Conservation (phyloP, 2,888 invertebrate genomes). For the Celastrina argiolus region DNA sequence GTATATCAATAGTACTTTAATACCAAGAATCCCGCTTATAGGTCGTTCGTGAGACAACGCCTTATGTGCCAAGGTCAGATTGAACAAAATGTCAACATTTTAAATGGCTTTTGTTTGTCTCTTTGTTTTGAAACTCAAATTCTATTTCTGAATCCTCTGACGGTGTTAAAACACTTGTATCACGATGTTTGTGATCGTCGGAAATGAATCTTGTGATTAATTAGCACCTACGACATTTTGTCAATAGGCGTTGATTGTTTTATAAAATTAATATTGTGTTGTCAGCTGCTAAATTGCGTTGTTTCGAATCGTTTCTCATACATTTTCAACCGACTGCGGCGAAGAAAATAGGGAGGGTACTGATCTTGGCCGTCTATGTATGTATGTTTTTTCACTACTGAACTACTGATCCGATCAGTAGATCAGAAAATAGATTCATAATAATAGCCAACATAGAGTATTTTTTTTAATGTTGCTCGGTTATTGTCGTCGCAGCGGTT, state of each 20-base stretch:
- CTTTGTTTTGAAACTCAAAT: conserved; percentile 23
- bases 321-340: too few relatives aligned
- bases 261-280: conserved; percentile 11
- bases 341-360: too few relatives aligned
- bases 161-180: conserved; percentile 29
- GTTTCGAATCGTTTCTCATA: not conserved
- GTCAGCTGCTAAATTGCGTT: not conserved
- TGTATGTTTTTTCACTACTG: too few relatives aligned
- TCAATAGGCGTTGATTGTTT: conserved; percentile 2
- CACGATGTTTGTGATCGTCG: conserved; percentile 41
- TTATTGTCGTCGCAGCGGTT: too few relatives aligned
- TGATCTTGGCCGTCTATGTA: too few relatives aligned
- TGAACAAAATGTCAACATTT: conserved; percentile 26
- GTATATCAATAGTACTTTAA: conserved; percentile 20
- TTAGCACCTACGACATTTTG: conserved; percentile 43
- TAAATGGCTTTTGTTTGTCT: conserved; percentile 25
- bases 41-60: conserved; percentile 22
- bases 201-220: conserved; percentile 57
- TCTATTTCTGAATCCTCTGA: conserved; percentile 30
- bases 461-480: too few relatives aligned
- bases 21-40: conserved; percentile 25
- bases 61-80: conserved; percentile 25
- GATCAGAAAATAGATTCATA: too few relatives aligned
- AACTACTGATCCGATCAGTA: too few relatives aligned
- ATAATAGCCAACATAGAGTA: too few relatives aligned